Percentiles rank a stretch among this genome's conserved stretches.
phyloP scores from a whole-genome alignment of 2,113 vertebrate species.

The Camelus dromedarius region DNA sequence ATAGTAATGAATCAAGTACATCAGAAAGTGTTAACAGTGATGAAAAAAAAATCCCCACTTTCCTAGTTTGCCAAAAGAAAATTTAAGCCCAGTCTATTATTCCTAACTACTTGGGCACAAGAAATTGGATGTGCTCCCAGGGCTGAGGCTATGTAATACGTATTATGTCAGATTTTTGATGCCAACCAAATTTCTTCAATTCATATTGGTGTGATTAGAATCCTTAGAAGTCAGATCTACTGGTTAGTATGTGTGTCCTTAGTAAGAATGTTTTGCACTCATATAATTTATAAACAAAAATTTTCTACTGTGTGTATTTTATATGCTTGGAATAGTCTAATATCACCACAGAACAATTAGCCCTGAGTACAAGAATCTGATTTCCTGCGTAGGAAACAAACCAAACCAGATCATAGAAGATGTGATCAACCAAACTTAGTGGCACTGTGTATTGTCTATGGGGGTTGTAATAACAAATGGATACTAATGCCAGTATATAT shows the following conservation, averaged over 20 bases:
- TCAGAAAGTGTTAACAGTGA: neutral
- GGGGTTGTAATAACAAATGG: neutral
- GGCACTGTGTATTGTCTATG: neutral
- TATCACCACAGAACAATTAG: neutral
- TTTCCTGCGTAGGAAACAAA: neutral
- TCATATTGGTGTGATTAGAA: neutral
- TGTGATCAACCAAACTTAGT: neutral
- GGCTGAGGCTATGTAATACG: neutral
- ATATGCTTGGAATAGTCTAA: neutral
- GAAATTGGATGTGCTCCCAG: neutral
- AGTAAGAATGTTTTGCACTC: neutral
- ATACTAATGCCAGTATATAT: neutral
- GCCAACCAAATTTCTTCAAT: neutral
- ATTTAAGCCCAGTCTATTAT: neutral
- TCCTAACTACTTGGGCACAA: neutral
- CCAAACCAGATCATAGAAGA: neutral
- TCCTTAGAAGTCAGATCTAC: neutral
- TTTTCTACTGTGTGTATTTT: neutral
- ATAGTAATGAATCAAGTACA: neutral
- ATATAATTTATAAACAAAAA: neutral
- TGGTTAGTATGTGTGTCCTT: neutral
- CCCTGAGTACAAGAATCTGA: neutral
- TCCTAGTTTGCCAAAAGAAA: neutral
- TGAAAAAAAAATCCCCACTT: neutral
- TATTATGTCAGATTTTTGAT: neutral